Base-by-base conservation (phyloP, 23 tunicate genomes). In the Phallusia fumigata region DNA sequence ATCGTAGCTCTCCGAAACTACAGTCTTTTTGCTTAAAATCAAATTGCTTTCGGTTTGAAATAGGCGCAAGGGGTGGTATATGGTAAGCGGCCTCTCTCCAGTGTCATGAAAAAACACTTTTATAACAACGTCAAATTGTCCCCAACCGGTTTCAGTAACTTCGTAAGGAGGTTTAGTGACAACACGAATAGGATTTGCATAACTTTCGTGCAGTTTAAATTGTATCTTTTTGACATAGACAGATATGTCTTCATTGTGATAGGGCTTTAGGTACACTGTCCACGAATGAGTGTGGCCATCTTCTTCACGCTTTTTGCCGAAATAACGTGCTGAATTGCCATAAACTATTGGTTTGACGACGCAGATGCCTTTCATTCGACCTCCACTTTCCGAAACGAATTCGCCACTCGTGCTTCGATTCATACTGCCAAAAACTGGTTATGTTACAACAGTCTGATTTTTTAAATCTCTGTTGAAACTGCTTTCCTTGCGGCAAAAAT, bases 221-320 rank as follows among this genome's bases (percentile, higher is more conserved):
- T 95, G 99, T 3, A 95, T 87, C 84, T 95, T 95, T 81, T 88
- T 95, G 19, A 95, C 95, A 77, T 86, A 95, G 1, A 88, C 92
- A 35, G 99, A 95, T 81, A 95, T 90, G 85, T 95, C 99, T 73
- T 95, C 99, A 81, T 95, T 95, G 73, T 90, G 65, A 81, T 83
- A 95, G 11, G 99, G 95, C 53, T 90, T 90, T 19, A 95, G 73
- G 76, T 95, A 95, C 22, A 95, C 95, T 0, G 95, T 95, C 99
- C 99, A 95, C 30, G 95, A 79, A 77, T 95, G 99, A 15, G 99
- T 95, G 65, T 95, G 99, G 6, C 99, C 99, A 81, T 95, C 99
- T 75, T 95, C 99, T 53, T 95, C 99, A 83, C 99, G 75, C 80
- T 90, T 90, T 80, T 95, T 95, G 12, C 87, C 92, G 76, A 95